phyloP scores from a whole-genome alignment of 2,888 invertebrate genomes.

The Phytoseiulus persimilis region DNA sequence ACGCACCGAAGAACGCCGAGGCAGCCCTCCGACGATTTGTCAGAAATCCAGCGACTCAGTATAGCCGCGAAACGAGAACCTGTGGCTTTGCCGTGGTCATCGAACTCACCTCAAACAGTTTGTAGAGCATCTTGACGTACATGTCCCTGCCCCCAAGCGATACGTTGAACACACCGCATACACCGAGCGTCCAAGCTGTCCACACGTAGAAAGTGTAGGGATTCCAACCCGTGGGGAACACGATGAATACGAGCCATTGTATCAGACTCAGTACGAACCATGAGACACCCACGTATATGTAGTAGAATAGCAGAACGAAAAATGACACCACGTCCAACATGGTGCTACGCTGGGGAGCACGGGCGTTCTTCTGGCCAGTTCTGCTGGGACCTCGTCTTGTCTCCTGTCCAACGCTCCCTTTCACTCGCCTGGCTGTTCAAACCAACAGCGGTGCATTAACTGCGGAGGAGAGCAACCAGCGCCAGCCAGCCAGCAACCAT shows the following conservation, averaged over 20 bases:
- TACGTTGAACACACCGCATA: constrained; percentile 23
- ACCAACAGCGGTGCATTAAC: neutral
- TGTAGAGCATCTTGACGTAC: constrained; percentile 35
- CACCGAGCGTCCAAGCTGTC: constrained; percentile 32
- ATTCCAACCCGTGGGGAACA: constrained; percentile 37
- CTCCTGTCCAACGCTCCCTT: neutral
- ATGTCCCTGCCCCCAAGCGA: constrained; percentile 24
- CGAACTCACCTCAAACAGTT: constrained; percentile 28
- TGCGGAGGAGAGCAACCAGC: neutral
- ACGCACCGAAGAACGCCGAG: neutral
- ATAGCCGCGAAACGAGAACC: neutral
- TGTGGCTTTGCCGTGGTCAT: constrained; percentile 10
- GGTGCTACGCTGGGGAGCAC: neutral
- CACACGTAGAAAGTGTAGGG: constrained; percentile 34
- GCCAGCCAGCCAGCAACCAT: neutral
- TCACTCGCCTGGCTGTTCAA: neutral
- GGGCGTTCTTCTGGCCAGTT: neutral
- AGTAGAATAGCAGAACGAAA: constrained; percentile 19
- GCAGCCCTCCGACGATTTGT: neutral
- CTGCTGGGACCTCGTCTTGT: neutral
- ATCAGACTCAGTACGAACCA: constrained; percentile 31
- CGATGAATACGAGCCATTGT: constrained; percentile 37
- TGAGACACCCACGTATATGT: constrained; percentile 19
- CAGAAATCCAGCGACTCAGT: neutral
- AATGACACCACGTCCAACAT: constrained; percentile 37